These are phyloP conservation scores for Rynchops niger DNA, from an alignment of 2,113 vertebrate species.

Conservation along the genomic window DNA sequence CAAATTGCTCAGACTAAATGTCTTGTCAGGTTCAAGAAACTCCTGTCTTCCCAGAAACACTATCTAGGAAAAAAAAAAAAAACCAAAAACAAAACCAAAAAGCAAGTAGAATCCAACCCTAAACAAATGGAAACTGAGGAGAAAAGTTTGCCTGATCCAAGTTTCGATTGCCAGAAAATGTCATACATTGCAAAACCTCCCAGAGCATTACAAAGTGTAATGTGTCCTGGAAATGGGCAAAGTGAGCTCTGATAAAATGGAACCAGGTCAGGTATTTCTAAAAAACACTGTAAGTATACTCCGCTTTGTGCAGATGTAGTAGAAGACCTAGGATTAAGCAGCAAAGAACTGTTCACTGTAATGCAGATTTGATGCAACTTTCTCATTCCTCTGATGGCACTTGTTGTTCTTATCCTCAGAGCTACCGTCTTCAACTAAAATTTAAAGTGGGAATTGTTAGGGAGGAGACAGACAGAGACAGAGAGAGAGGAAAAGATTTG, in stretches of 20 bases:
- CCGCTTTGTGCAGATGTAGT: not conserved
- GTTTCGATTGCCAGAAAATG: not conserved
- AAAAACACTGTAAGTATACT: not conserved
- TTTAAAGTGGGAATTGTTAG: not conserved
- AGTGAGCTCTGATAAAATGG: not conserved
- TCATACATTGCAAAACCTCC: not conserved
- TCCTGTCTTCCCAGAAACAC: not conserved
- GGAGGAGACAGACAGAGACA: not conserved
- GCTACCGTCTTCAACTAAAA: not conserved
- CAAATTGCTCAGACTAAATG: not conserved
- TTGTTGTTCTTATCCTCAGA: not conserved
- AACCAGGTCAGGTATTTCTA: not conserved
- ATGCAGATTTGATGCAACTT: not conserved
- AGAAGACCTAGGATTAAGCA: not conserved
- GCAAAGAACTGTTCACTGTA: not conserved
- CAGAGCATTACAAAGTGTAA: not conserved
- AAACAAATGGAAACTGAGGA: not conserved
- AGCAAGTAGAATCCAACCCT: not conserved
- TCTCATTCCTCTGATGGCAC: not conserved
- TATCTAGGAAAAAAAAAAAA: not conserved
- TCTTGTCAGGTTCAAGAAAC: not conserved
- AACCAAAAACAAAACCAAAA: too few relatives aligned
- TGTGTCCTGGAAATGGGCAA: not conserved
- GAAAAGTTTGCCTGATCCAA: not conserved
- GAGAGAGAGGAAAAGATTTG: not conserved